phyloP scores from a whole-genome alignment of 2,113 vertebrate genomes.

The Oriolus oriolus region DNA sequence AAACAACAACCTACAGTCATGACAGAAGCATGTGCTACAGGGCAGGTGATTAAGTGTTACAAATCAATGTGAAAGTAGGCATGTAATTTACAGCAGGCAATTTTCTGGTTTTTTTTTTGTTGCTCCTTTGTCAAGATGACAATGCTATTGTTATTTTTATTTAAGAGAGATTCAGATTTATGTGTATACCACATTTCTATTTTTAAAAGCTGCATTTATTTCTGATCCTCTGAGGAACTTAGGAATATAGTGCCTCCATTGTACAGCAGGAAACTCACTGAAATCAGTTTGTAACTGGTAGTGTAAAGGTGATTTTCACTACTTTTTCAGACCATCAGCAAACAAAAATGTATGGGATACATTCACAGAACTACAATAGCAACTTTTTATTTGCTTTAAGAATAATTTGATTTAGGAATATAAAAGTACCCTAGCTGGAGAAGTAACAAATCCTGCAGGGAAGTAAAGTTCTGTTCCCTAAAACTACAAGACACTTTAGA shows the following conservation, averaged over 20 bases:
- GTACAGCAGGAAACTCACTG: not conserved
- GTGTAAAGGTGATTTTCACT: not conserved
- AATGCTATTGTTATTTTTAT: not conserved
- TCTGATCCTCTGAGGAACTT: not conserved
- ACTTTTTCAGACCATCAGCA: not conserved
- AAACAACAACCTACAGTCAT: not conserved
- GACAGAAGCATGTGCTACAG: not conserved
- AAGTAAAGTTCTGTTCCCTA: not conserved
- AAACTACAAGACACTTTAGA: not conserved
- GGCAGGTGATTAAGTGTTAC: not conserved
- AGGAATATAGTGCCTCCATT: not conserved
- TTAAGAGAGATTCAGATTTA: not conserved
- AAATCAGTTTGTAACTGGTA: not conserved
- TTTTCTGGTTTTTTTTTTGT: not conserved
- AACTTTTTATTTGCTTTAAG: not conserved
- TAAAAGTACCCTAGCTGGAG: not conserved
- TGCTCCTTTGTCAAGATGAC: not conserved
- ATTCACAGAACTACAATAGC: not conserved
- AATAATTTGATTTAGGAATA: not conserved
- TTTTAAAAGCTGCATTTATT: not conserved
- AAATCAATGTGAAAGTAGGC: not conserved
- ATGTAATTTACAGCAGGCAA: not conserved
- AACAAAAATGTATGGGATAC: not conserved
- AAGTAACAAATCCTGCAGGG: not conserved
- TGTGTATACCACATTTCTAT: not conserved